Conservation (phyloP, 2,797 vertebrate genomes). For the Crocodylus rhombifer region DNA sequence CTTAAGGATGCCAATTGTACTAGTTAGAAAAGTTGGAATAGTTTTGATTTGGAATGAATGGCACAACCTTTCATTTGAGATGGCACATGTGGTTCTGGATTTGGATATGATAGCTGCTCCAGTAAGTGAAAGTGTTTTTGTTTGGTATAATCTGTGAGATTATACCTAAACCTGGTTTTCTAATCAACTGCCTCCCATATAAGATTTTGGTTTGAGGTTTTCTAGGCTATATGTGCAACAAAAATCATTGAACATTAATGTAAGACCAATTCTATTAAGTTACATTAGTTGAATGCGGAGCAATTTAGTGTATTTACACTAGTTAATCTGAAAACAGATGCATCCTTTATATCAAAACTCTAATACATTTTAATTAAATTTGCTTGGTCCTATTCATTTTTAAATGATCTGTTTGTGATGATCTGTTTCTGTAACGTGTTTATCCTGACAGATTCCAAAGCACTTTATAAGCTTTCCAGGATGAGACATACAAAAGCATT, state of each 20-base stretch:
- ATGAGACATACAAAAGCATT: not conserved
- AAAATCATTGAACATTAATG: not conserved
- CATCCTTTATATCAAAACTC: not conserved
- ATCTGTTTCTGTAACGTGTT: not conserved
- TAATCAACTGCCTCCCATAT: not conserved
- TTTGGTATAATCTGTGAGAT: accelerated
- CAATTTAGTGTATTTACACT: not conserved
- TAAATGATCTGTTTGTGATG: not conserved
- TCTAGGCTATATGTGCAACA: not conserved
- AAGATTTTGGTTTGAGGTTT: not conserved
- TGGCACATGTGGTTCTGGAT: not conserved
- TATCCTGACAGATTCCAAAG: not conserved
- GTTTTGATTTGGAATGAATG: not conserved
- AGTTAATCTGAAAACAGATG: not conserved
- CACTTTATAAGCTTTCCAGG: not conserved
- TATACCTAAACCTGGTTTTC: not conserved
- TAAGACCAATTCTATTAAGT: not conserved
- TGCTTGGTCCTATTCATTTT: not conserved
- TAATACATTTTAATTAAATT: not conserved
- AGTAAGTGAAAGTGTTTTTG: not conserved
- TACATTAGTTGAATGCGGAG: not conserved
- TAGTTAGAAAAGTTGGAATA: not conserved
- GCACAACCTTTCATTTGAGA: not conserved
- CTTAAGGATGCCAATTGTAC: not conserved
- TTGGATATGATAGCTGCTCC: not conserved